Evolutionary conservation across 2,113 vertebrate species (phyloP).

Genomic region (Anoura caudifer): DNA sequence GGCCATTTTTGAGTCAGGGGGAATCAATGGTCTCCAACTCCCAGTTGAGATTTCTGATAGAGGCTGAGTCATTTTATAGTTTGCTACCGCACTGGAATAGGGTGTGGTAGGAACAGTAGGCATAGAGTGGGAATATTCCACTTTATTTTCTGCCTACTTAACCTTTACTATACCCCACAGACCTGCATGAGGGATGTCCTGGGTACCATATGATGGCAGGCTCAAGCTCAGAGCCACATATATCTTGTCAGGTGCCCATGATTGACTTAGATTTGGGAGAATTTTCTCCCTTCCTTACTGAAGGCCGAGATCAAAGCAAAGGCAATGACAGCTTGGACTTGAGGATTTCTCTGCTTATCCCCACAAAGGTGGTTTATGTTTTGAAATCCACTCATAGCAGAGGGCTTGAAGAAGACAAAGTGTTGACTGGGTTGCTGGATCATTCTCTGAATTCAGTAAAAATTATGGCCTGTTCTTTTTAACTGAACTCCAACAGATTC

Average conservation of each 20-base stretch:
- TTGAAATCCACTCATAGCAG: neutral
- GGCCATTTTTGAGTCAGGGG: neutral
- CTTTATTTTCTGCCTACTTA: neutral
- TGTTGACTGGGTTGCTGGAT: too few relatives aligned
- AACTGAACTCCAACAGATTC: too few relatives aligned
- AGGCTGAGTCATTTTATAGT: neutral
- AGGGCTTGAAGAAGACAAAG: neutral
- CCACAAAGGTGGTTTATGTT: neutral
- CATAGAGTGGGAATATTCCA: neutral
- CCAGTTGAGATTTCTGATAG: neutral
- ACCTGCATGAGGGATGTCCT: neutral
- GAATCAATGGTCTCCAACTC: neutral
- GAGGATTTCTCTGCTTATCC: neutral
- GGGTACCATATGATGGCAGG: too few relatives aligned
- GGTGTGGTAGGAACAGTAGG: neutral
- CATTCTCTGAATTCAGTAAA: neutral
- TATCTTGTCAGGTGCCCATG: too few relatives aligned
- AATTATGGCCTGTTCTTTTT: too few relatives aligned
- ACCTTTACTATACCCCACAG: neutral
- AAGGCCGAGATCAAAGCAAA: neutral
- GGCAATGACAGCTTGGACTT: neutral
- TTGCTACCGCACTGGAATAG: too few relatives aligned
- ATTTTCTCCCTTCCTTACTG: neutral
- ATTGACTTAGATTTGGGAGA: neutral
- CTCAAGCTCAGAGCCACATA: fast-evolving